phyloP scores from a whole-genome alignment of 2,113 vertebrate species.

The Crocuta crocuta region DNA sequence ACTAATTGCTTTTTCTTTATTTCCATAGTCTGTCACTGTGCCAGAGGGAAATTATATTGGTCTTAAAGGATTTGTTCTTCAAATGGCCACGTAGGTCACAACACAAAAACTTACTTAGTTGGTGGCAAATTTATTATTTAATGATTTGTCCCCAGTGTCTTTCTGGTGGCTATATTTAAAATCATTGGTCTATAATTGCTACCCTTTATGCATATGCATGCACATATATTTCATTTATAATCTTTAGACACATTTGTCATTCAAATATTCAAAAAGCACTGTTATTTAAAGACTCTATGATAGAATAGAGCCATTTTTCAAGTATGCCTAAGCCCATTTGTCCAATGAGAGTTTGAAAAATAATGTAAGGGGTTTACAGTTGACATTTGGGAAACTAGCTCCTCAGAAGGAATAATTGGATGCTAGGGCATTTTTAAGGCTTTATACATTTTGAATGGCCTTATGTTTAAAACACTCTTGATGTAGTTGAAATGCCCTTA shows the following conservation, averaged over 20 bases:
- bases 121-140: slow-evolving; percentile 65
- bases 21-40: slow-evolving; percentile 57
- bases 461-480: slow-evolving; percentile 43
- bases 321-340: slow-evolving; percentile 23
- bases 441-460: slow-evolving; percentile 15
- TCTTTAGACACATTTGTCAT: slow-evolving; percentile 64
- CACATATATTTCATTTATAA: slow-evolving; percentile 55
- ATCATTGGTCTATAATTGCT: slow-evolving; percentile 60
- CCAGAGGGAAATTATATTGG: slow-evolving; percentile 64
- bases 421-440: not conserved
- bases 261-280: slow-evolving; percentile 55
- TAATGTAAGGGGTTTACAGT: not conserved
- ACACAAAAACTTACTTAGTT: slow-evolving; percentile 59
- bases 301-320: slow-evolving; percentile 18
- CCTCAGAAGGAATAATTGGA: slow-evolving; percentile 49
- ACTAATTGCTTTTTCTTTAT: slow-evolving; percentile 63
- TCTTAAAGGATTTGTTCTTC: slow-evolving; percentile 72
- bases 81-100: slow-evolving; percentile 50
- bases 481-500: not conserved
- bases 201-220: slow-evolving; percentile 58
- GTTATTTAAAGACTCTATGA: slow-evolving; percentile 43
- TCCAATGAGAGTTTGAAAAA: slow-evolving; percentile 56
- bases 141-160: slow-evolving; percentile 25
- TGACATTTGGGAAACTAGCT: slow-evolving; percentile 54
- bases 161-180: slow-evolving; percentile 63